Base-by-base conservation (phyloP, 2,888 invertebrate genomes). In the Platerodrilus igneus region DNA sequence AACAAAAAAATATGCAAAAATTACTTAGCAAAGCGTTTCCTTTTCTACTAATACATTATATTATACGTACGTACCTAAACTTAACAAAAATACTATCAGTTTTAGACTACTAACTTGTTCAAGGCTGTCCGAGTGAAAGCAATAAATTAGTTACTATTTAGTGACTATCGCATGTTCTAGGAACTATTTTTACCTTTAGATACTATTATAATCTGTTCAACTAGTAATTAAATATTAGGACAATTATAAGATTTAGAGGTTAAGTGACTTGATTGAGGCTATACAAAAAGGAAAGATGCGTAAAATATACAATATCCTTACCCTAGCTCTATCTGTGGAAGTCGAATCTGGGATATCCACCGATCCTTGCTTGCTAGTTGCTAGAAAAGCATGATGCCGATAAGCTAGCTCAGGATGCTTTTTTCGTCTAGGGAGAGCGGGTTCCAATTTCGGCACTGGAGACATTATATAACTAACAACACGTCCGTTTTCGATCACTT, bases 321-420 rank as follows among this genome's bases (percentile, higher is more conserved):
- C 83, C 76, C 81, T 74, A 51, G 83, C 80, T 63, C 83, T 76
- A 57, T 81, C 80, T 50, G 69, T 68, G 52, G 74, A 73, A 29
- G 74, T 66, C 39, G 69, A 71, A 70, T 77, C 67, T 67, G 76
- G 55, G 67, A 75, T 60, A 65, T 72, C 68, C 60, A 77, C 76
- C 56, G 75, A 74, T 56, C 72, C 73, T 48, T 72, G 75, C 56
- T 78, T 79, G 59, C 82, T 81, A 63, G 73, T 68, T 55, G 69
- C 70, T 55, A 88, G 80, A 60, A 87, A 78, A 68, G 87, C 87
- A 73, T 88, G 86, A 62, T 86, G 83, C 70, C 83, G 83, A 76
- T 89, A 88, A 58, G 89, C 88, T 63, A 88, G 77, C 57, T 88
- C 88, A 29, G 89, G 89, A 67, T 87, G 87, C 74, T 89, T 89